Base-by-base conservation (phyloP, 2,888 invertebrate genomes). In the Andricus quercusramuli region DNA sequence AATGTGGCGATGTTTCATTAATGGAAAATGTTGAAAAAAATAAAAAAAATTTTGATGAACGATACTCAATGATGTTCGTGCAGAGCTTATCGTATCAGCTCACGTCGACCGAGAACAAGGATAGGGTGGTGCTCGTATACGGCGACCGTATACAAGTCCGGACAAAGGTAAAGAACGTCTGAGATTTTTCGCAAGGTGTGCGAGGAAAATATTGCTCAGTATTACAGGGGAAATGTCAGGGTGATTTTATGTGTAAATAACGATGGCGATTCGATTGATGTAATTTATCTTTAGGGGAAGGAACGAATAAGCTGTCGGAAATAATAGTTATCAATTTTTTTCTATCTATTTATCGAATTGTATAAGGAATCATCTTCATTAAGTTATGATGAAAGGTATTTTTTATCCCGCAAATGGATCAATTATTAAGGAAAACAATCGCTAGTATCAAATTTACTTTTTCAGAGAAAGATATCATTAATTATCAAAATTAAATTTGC, bases 121-220 rank as follows among this genome's bases (percentile, higher is more conserved):
- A 93, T 91, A 93, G 93, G 90, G 93, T 93, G 91, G 93, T 94
- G 92, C 93, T 93, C 90, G 93, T 94, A 88, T 94, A 93, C 90
- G 93, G 93, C 90, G 93, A 94, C 91, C 93, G 93, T 93, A 93
- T 93, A 89, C 93, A 93, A 93, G 93, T 93, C 86, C 93, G 93
- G 88, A 91, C 92, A 89, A 93, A 93, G 93, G 93, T 93, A 93
- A 93, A 90, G 88, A 89, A 88, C 79, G 79, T 83, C 77, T 81
- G 80, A 78, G 79, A 80, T 82, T 83, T 81, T 82, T 79, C 79
- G 67, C 70, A 59, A 47, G 25, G 37, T 82, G 81, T 81, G 80
- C 79, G 80, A 79, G 78, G 78, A 70, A 77, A 77, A 32, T 59
- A n/a, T 56, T 51, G 13, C 15, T 56, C 15, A 29, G 64, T 29